Evolutionary conservation across 2,797 vertebrate genomes (phyloP).

Genomic region (Sardinella longiceps): DNA sequence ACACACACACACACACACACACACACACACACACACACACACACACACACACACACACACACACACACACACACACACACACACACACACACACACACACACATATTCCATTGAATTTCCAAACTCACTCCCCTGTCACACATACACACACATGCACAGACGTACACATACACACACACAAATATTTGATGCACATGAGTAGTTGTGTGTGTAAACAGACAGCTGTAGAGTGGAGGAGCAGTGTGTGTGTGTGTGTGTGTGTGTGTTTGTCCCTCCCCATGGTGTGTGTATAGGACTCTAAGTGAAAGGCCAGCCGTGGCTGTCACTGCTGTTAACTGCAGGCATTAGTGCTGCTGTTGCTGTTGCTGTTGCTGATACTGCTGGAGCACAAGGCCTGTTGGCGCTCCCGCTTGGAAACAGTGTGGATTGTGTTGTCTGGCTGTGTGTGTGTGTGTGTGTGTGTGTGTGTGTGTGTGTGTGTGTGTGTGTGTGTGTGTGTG

Average conservation of each 20-base stretch:
- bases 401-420: not conserved
- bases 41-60: not conserved
- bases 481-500: too few relatives aligned
- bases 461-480: too few relatives aligned
- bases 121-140: too few relatives aligned
- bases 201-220: not conserved
- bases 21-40: not conserved
- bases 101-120: too few relatives aligned
- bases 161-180: slow-evolving; percentile 32
- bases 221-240: not conserved
- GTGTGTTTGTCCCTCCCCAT: not conserved
- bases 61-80: not conserved
- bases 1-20: not conserved
- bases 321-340: too few relatives aligned
- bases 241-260: not conserved
- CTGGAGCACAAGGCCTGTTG: not conserved
- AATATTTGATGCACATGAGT: not conserved
- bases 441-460: too few relatives aligned
- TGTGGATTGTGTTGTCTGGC: slow-evolving; percentile 67
- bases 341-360: not conserved
- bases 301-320: not conserved
- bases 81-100: slow-evolving; percentile 28
- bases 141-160: not conserved
- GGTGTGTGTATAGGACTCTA: not conserved
- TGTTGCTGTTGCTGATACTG: not conserved